Percentiles rank a stretch among this genome's conserved stretches.
These are phyloP conservation scores for Tromatobia lineatoria DNA, from an alignment of 2,888 invertebrate species.

Conservation along the genomic window DNA sequence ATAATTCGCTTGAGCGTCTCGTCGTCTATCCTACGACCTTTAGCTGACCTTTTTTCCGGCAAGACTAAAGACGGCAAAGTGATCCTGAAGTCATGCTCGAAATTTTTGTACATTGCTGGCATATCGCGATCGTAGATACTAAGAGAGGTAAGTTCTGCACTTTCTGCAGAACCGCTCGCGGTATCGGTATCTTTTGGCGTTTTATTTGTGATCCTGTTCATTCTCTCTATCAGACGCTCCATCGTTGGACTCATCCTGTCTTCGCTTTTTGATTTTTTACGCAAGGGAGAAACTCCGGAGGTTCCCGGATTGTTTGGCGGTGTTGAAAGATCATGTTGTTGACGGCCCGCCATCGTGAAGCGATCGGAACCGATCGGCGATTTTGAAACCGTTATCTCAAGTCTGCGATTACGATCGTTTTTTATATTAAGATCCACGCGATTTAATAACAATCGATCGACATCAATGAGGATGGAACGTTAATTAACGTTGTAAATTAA, in stretches of 20 bases:
- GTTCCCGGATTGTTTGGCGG: neutral
- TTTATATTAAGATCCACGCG: neutral
- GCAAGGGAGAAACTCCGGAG: neutral
- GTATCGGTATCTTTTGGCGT: neutral
- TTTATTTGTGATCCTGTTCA: constrained; percentile 18
- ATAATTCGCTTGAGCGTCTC: constrained; percentile 54
- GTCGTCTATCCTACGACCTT: constrained; percentile 42
- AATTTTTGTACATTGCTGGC: neutral
- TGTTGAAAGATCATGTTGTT: neutral
- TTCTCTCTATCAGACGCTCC: constrained; percentile 61
- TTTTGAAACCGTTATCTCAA: neutral
- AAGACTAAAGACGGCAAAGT: constrained; percentile 5
- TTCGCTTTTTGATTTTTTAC: constrained; percentile 16
- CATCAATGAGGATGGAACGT: neutral
- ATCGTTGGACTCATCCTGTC: constrained; percentile 65
- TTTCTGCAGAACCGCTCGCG: neutral
- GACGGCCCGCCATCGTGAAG: constrained; percentile 26
- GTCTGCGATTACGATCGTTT: neutral
- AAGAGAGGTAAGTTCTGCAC: neutral
- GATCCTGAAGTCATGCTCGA: constrained; percentile 1
- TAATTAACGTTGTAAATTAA: neutral
- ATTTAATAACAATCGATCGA: neutral
- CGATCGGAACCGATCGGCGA: neutral
- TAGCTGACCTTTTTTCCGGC: constrained; percentile 27
- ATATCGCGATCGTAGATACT: neutral